phyloP scores from a whole-genome alignment of 2,888 invertebrate genomes.

The Andricus curvator region DNA sequence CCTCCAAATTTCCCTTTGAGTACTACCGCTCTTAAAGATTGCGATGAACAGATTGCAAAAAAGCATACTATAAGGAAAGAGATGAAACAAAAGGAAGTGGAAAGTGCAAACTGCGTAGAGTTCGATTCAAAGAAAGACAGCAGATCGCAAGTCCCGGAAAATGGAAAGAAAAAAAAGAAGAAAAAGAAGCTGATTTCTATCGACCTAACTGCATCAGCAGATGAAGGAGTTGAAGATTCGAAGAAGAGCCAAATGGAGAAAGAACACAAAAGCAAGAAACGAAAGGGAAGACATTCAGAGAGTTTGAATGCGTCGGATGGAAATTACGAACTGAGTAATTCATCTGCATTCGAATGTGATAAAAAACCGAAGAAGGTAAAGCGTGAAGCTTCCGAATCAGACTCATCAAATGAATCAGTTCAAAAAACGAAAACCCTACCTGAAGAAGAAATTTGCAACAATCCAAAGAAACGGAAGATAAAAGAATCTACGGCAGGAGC shows the following conservation, averaged over 20 bases:
- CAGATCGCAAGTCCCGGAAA: neutral
- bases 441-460: slow-evolving; percentile 35
- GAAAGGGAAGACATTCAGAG: slow-evolving; percentile 46
- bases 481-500: slow-evolving; percentile 48
- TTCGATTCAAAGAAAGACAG: neutral
- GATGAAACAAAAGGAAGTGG: neutral
- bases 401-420: slow-evolving; percentile 57
- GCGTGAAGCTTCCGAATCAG: slow-evolving; percentile 44
- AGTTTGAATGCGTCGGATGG: neutral
- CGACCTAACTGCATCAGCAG: slow-evolving; percentile 1
- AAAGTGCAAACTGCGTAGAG: neutral
- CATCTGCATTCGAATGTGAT: neutral
- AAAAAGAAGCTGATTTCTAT: slow-evolving; percentile 40
- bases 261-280: slow-evolving; percentile 42
- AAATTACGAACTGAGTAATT: neutral
- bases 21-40: slow-evolving; percentile 80
- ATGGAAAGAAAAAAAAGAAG: slow-evolving; percentile 43
- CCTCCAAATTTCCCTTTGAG: slow-evolving; percentile 87
- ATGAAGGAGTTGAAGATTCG: slow-evolving; percentile 2
- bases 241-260: slow-evolving; percentile 11
- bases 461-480: slow-evolving; percentile 44
- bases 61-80: neutral
- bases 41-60: slow-evolving; percentile 36
- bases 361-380: slow-evolving; percentile 8
- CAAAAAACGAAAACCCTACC: neutral